Evolutionary conservation across 2,888 invertebrate species (phyloP).

Genomic region (Cryptocephalus moraei): DNA sequence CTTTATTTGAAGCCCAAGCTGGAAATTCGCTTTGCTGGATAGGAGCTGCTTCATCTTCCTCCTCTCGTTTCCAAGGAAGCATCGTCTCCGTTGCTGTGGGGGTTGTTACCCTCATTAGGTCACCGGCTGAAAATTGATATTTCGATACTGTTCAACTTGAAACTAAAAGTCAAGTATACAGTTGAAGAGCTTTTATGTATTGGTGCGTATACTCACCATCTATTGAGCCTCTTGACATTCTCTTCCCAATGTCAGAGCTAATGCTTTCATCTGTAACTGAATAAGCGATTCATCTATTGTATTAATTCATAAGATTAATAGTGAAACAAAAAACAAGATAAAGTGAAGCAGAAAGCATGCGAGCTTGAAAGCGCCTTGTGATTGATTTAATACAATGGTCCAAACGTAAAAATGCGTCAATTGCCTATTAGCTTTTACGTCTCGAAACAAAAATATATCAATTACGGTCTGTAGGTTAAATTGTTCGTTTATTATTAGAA

Average conservation of each 20-base stretch:
- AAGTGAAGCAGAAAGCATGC: too few species aligned
- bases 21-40: slow-evolving; percentile 76
- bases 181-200: neutral
- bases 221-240: slow-evolving; percentile 38
- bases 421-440: too few species aligned
- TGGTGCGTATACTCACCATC: slow-evolving; percentile 34
- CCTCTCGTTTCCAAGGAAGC: slow-evolving; percentile 85
- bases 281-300: neutral
- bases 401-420: too few species aligned
- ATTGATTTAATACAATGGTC: too few species aligned
- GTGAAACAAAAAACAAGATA: too few species aligned
- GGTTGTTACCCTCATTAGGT: slow-evolving; percentile 67
- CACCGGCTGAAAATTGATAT: slow-evolving; percentile 38
- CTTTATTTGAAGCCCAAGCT: slow-evolving; percentile 91
- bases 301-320: too few species aligned
- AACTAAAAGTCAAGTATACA: neutral
- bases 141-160: neutral
- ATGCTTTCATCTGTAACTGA: slow-evolving; percentile 41
- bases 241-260: slow-evolving; percentile 37
- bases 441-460: too few species aligned
- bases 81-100: slow-evolving; percentile 84
- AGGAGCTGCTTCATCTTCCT: slow-evolving; percentile 60
- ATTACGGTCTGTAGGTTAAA: too few species aligned
- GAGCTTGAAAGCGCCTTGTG: too few species aligned
- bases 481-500: too few species aligned